Percentiles rank a stretch among this genome's conserved stretches.
Evolutionary conservation across 2,888 invertebrate genomes (phyloP).

Genomic region (Ischnura elegans): DNA sequence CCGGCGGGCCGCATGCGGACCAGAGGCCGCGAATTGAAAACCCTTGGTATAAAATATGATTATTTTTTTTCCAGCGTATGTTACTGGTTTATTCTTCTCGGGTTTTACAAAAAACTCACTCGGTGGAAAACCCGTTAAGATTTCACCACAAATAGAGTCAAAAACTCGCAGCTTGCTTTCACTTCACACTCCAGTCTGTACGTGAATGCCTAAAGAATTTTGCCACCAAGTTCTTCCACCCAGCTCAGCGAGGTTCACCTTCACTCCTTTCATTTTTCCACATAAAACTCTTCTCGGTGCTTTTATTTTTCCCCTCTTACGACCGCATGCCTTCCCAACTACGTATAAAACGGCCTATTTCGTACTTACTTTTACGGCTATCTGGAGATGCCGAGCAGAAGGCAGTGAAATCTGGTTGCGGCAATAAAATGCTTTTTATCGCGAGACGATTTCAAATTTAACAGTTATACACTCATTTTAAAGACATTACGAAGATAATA

Average conservation of each 20-base stretch:
- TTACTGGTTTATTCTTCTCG: too few relatives aligned
- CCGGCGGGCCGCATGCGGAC: too few relatives aligned
- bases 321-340: background rate
- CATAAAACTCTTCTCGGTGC: background rate
- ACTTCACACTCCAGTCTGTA: too few relatives aligned
- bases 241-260: background rate
- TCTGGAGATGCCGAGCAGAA: background rate
- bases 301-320: background rate
- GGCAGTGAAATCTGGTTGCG: background rate
- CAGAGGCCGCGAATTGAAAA: too few relatives aligned
- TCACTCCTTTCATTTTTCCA: background rate
- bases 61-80: too few relatives aligned
- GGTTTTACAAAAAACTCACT: too few relatives aligned
- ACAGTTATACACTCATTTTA: background rate
- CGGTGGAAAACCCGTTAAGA: too few relatives aligned
- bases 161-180: too few relatives aligned
- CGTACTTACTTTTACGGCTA: background rate
- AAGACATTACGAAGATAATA: background rate
- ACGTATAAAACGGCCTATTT: slow-evolving; percentile 9
- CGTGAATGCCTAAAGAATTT: background rate
- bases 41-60: too few relatives aligned
- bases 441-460: background rate
- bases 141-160: too few relatives aligned
- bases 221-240: background rate
- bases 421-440: slow-evolving; percentile 8